Percentiles rank a stretch among this genome's conserved stretches.
Evolutionary conservation across 2,888 invertebrate species (phyloP).

Genomic region (Coleophora flavipennella): DNA sequence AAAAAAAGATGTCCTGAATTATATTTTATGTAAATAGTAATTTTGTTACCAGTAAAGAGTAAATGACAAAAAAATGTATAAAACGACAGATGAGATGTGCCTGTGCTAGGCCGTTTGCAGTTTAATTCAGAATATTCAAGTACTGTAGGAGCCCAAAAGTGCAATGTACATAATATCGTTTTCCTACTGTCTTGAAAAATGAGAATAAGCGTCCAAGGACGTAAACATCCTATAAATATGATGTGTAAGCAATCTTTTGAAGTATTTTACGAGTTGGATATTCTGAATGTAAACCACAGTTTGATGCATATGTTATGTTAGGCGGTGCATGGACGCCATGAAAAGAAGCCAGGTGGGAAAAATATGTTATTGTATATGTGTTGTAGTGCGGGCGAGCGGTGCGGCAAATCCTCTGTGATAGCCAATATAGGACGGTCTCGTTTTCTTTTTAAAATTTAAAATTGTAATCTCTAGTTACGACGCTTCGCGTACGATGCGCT

Average conservation of each 20-base stretch:
- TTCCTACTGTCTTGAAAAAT: too few species aligned
- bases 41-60: constrained; percentile 56
- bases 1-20: constrained; percentile 46
- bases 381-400: neutral
- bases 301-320: constrained; percentile 11
- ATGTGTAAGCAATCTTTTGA: too few species aligned
- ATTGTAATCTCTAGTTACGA: too few species aligned
- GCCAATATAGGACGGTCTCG: neutral
- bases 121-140: too few species aligned
- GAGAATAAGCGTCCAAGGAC: too few species aligned
- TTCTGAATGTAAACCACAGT: constrained; percentile 17
- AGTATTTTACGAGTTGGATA: constrained; percentile 5
- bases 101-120: constrained; percentile 10
- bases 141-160: too few species aligned
- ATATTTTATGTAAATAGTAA: constrained; percentile 58
- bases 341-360: constrained; percentile 1
- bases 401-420: too few species aligned
- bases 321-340: constrained; percentile 3
- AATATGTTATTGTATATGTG: neutral
- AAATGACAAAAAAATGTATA: constrained; percentile 58
- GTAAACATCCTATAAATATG: too few species aligned
- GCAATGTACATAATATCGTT: too few species aligned
- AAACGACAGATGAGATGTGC: neutral
- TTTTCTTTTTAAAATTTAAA: neutral
- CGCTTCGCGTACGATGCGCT: too few species aligned